phyloP scores from a whole-genome alignment of 2,113 vertebrate species.

The Phodopus roborovskii region DNA sequence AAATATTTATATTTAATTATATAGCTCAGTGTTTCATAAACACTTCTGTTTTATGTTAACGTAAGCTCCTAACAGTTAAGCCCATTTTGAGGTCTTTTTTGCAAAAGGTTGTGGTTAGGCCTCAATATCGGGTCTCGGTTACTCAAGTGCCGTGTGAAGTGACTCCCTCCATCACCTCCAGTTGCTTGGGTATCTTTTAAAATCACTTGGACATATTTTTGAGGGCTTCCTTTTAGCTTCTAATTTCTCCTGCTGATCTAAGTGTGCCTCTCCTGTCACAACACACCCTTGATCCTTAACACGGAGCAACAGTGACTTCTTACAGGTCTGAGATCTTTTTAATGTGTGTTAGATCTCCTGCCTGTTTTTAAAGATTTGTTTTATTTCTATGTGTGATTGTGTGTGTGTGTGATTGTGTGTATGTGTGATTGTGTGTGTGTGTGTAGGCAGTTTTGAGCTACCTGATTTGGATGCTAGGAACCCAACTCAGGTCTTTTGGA shows the following conservation, averaged over 20 bases:
- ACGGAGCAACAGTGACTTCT: background rate
- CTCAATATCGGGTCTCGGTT: background rate
- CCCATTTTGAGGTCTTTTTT: background rate
- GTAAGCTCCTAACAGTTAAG: background rate
- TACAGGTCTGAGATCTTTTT: background rate
- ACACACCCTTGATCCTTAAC: background rate
- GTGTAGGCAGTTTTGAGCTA: background rate
- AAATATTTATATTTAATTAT: background rate
- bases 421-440: background rate
- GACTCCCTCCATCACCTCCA: background rate
- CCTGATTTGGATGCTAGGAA: background rate
- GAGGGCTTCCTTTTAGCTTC: background rate
- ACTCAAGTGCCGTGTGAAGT: background rate
- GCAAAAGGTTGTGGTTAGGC: background rate
- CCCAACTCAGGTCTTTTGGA: background rate
- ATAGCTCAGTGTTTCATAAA: background rate
- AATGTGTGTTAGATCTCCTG: background rate
- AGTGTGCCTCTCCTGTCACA: background rate
- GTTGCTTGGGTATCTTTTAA: background rate
- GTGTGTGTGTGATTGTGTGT: too few relatives aligned
- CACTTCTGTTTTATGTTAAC: conserved; percentile 12
- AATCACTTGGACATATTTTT: background rate
- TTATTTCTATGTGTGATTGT: background rate
- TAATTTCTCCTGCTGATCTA: background rate
- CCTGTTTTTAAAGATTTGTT: background rate